These are phyloP conservation scores for Palythoa heliodiscus DNA, from an alignment of 92 coral and sea anemone genomes.

Conservation along the genomic window DNA sequence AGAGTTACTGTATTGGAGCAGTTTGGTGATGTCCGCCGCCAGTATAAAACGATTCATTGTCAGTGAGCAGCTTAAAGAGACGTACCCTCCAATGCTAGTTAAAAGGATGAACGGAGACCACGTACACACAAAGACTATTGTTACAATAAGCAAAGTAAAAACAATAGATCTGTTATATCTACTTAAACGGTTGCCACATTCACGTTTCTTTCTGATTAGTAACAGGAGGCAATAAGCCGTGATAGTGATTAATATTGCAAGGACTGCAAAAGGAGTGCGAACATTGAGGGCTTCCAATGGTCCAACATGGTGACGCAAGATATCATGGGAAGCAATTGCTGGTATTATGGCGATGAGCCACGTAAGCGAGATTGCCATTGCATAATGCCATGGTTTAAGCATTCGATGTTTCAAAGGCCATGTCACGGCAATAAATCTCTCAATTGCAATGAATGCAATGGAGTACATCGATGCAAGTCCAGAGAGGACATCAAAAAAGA, in stretches of 20 bases:
- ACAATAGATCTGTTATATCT: background rate
- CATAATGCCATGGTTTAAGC: conserved; percentile 13
- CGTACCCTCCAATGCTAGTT: background rate
- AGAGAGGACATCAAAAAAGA: conserved; percentile 12
- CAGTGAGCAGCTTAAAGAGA: background rate
- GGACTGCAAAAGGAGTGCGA: background rate
- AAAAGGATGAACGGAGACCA: conserved; percentile 6
- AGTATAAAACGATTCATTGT: background rate
- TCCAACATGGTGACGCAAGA: background rate
- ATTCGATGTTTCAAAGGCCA: conserved; percentile 16
- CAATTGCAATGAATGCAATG: conserved; percentile 2
- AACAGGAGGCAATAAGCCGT: conserved; percentile 4
- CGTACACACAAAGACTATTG: conserved; percentile 5
- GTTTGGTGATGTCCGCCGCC: background rate
- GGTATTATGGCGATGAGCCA: background rate
- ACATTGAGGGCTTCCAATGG: background rate
- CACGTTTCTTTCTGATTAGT: background rate
- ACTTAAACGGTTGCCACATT: background rate
- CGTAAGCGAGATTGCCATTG: background rate
- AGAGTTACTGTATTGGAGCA: conserved; percentile 23
- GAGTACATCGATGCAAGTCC: conserved; percentile 18
- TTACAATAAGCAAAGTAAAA: conserved; percentile 3
- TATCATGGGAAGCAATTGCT: background rate
- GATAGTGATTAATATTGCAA: background rate
- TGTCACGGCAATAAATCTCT: conserved; percentile 5